phyloP scores from a whole-genome alignment of 2,113 vertebrate species.

The Lates calcarifer region DNA sequence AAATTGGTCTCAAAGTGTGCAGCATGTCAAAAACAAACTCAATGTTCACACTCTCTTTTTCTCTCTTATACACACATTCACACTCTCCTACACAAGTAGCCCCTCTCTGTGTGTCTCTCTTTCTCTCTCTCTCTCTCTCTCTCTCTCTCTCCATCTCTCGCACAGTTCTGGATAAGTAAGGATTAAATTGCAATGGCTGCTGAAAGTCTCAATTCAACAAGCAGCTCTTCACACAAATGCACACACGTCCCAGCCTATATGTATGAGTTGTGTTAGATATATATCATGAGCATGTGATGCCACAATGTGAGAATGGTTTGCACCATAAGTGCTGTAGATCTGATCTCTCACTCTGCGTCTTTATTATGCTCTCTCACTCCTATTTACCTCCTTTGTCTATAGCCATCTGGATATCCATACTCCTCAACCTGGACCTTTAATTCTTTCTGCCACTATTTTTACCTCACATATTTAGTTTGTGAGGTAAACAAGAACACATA shows the following conservation, averaged over 20 bases:
- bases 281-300: constrained; percentile 41
- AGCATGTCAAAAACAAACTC: constrained; percentile 1
- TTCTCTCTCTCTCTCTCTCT: not conserved
- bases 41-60: constrained; percentile 4
- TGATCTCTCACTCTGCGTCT: constrained; percentile 3
- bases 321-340: constrained; percentile 41
- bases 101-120: not conserved
- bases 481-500: no score
- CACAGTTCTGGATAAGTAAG: not conserved
- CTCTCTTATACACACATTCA: not conserved
- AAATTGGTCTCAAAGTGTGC: constrained; percentile 50
- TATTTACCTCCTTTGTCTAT: not conserved
- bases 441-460: no score
- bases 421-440: not conserved
- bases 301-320: constrained; percentile 11
- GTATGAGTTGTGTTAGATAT: constrained; percentile 44
- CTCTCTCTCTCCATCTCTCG: no score
- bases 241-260: not conserved
- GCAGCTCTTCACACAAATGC: constrained; percentile 23
- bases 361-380: not conserved
- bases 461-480: no score
- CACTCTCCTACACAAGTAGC: not conserved
- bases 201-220: constrained; percentile 20
- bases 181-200: constrained; percentile 15
- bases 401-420: constrained; percentile 48